Evolutionary conservation across 2,113 vertebrate species (phyloP).

Genomic region (Solea senegalensis): DNA sequence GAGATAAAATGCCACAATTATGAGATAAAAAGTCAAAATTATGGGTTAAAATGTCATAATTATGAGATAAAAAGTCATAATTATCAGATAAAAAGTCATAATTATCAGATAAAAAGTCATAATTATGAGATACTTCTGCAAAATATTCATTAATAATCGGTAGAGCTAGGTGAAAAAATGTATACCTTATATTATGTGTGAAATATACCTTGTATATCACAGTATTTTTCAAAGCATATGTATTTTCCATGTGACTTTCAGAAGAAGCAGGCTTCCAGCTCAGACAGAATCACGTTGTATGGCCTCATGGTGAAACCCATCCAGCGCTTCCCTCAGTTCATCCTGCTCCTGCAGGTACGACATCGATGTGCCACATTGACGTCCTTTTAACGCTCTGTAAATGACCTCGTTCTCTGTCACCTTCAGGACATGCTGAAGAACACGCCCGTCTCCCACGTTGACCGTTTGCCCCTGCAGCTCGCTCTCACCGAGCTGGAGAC

Average conservation of each 20-base stretch:
- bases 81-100: too few relatives aligned
- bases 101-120: too few relatives aligned
- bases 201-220: too few relatives aligned
- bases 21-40: too few relatives aligned
- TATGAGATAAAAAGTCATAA: too few relatives aligned
- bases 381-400: not conserved
- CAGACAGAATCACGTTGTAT: conserved; percentile 93
- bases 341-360: conserved; percentile 93
- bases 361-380: too few relatives aligned
- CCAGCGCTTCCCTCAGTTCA: conserved; percentile 97
- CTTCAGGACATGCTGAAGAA: conserved; percentile 96
- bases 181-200: too few relatives aligned
- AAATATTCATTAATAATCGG: too few relatives aligned
- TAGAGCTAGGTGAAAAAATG: too few relatives aligned
- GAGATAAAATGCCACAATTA: too few relatives aligned
- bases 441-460: conserved; percentile 90
- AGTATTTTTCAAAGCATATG: not conserved
- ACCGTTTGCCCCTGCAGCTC: conserved; percentile 92
- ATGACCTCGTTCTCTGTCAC: not conserved
- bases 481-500: conserved; percentile 97
- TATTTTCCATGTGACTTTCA: conserved; percentile 51
- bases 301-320: conserved; percentile 98
- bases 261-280: conserved; percentile 91
- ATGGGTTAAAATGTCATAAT: too few relatives aligned
- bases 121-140: too few relatives aligned